Base-by-base conservation (phyloP, 2,888 invertebrate species). In the Bellardia bayeri region DNA sequence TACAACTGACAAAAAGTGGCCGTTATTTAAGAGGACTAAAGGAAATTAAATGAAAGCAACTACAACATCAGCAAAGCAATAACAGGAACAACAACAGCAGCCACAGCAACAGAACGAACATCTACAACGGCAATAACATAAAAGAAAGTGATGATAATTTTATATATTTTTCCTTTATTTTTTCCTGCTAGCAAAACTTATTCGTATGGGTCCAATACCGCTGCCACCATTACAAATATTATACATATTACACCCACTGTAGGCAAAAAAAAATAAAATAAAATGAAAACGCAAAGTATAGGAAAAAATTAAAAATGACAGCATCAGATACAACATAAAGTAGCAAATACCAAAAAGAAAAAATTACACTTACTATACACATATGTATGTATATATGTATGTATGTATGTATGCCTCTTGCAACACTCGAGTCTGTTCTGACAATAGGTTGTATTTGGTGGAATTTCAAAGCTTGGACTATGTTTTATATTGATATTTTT, bases 121-220 rank as follows among this genome's bases (percentile, higher is more conserved):
- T 42, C 49, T 78, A 49, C 64, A 58, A 9, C 30, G 42, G 45
- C 11, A 54, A 64, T 14, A 81, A 64, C 51, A 71, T 76, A 82
- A 51, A 68, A 66, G 76, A 58, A 81, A 78, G 71, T 81, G 76
- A 81, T 72, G 64, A 81, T 82, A 72, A 85, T 76, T 85, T 85
- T 76, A 68, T 85, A 64, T 63, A 63, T 58, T 45, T 45, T 11
- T 61, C 14, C 11, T 51, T n/a, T 51, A n/a, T 69, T 69, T 30
- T 54, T 14, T 1, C 33, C n/a, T 37, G 30, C 63, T 42, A 56
- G 33, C 37, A 40, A 69, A 42, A 61, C 56, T 84, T 13, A 61
- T 33, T 66, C 11, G n/a, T 7, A 14, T 11, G 30, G 11, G 56
- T 16, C 42, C 68, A 68, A 45, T 42, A 30, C 14, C 2, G 7